Evolutionary conservation across 2,888 invertebrate genomes (phyloP).

Genomic region (Caenorhabditis sp.): DNA sequence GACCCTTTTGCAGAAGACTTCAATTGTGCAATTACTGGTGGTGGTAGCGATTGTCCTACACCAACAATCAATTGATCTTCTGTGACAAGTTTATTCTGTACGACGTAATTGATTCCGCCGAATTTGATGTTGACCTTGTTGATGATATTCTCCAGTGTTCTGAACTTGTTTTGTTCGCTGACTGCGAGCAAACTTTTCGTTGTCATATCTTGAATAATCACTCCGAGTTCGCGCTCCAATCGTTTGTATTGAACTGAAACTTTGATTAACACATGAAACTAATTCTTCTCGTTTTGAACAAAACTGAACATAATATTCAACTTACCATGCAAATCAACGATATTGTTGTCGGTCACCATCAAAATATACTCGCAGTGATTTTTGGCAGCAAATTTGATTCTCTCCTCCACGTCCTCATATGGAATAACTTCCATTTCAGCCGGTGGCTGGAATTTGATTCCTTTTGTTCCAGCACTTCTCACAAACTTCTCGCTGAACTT

Average conservation of each 20-base stretch:
- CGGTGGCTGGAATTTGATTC: constrained; percentile 5
- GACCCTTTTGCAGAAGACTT: neutral
- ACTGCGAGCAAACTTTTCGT: constrained; percentile 9
- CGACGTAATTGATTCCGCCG: constrained; percentile 60
- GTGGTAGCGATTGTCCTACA: constrained; percentile 10
- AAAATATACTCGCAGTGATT: constrained; percentile 23
- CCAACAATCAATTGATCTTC: constrained; percentile 30
- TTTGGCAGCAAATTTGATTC: constrained; percentile 6
- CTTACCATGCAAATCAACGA: constrained; percentile 26
- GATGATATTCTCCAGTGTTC: constrained; percentile 62
- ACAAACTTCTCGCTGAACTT: neutral
- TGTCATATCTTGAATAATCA: constrained; percentile 28
- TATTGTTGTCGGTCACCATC: constrained; percentile 26
- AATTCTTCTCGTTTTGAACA: too few species aligned
- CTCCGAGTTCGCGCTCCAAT: constrained; percentile 10
- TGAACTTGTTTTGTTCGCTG: too few species aligned
- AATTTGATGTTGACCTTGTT: constrained; percentile 57
- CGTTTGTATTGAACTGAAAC: constrained; percentile 4
- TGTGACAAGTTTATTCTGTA: constrained; percentile 14
- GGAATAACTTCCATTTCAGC: constrained; percentile 11
- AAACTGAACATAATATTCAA: too few species aligned
- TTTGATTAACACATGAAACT: too few species aligned
- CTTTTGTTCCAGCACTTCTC: constrained; percentile 1
- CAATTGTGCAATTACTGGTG: neutral
- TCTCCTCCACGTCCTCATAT: neutral